phyloP scores from a whole-genome alignment of 2,113 vertebrate species.

The Myotis brandtii region DNA sequence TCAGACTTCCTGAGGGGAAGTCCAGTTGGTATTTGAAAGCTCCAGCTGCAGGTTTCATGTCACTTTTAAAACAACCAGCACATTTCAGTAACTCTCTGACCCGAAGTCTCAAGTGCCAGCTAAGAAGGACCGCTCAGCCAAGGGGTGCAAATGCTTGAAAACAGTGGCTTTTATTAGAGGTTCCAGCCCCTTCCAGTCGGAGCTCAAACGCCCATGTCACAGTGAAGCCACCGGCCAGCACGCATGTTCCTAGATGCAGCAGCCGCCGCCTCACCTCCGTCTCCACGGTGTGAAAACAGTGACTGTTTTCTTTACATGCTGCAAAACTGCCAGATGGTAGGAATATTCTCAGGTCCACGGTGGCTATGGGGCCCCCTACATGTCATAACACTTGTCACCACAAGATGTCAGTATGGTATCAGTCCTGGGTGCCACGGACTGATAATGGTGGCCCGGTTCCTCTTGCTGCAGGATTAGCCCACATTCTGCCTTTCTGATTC shows the following conservation, averaged over 20 bases:
- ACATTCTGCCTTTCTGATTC: not conserved
- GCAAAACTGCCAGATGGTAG: not conserved
- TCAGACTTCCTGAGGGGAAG: not conserved
- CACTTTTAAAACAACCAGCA: conserved; percentile 3
- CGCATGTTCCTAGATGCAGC: not conserved
- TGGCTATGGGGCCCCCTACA: not conserved
- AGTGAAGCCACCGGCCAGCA: not conserved
- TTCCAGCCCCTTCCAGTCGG: not conserved
- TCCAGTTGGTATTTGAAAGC: not conserved
- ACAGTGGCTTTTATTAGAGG: not conserved
- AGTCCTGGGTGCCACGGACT: not conserved
- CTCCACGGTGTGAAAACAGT: not conserved
- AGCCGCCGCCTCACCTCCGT: not conserved
- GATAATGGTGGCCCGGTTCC: not conserved
- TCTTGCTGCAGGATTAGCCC: not conserved
- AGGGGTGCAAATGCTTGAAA: not conserved
- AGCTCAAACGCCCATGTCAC: not conserved
- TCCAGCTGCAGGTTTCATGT: conserved; percentile 37
- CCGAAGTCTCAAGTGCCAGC: not conserved
- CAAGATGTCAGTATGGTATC: conserved; percentile 81
- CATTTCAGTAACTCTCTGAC: not conserved
- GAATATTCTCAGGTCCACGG: not conserved
- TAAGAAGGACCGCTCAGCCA: not conserved
- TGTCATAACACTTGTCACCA: conserved; percentile 68
- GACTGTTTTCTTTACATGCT: not conserved